phyloP scores from a whole-genome alignment of 2,888 invertebrate genomes.

The Lasiommata megera region DNA sequence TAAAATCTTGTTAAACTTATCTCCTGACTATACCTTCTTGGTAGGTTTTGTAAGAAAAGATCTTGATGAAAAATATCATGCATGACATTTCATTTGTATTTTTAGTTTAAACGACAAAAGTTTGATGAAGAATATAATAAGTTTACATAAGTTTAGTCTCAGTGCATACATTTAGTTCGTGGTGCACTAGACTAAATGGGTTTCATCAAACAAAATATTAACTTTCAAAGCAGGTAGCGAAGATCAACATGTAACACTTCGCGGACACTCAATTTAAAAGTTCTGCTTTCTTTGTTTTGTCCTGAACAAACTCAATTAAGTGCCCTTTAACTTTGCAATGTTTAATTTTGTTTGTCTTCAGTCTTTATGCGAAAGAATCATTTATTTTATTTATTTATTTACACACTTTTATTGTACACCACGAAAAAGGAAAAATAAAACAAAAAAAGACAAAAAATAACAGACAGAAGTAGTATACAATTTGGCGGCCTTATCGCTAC shows the following conservation, averaged over 20 bases:
- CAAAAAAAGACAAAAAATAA: no score
- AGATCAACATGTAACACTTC: constrained; percentile 81
- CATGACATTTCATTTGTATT: background rate
- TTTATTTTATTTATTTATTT: background rate
- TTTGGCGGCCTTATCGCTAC: no score
- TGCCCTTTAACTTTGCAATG: constrained; percentile 70
- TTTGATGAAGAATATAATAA: constrained; percentile 13
- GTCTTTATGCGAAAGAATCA: constrained; percentile 5
- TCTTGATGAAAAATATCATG: background rate
- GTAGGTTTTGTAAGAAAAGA: background rate
- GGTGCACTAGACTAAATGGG: constrained; percentile 7
- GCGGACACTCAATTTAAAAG: constrained; percentile 80
- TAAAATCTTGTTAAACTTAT: background rate
- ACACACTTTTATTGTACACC: no score
- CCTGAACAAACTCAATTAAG: constrained; percentile 81
- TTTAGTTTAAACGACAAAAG: constrained; percentile 8
- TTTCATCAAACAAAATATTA: constrained; percentile 66
- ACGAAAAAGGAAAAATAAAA: no score
- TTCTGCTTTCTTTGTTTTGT: constrained; percentile 77
- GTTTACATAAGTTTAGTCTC: background rate
- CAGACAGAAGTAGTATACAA: no score
- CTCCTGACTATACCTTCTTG: no score
- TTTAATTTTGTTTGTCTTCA: constrained; percentile 54
- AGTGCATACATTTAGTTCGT: constrained; percentile 15
- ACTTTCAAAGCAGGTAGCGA: constrained; percentile 58